Evolutionary conservation across 53 echinoderm and acorn worm genomes (phyloP).

Genomic region (Patiria pectinifera): DNA sequence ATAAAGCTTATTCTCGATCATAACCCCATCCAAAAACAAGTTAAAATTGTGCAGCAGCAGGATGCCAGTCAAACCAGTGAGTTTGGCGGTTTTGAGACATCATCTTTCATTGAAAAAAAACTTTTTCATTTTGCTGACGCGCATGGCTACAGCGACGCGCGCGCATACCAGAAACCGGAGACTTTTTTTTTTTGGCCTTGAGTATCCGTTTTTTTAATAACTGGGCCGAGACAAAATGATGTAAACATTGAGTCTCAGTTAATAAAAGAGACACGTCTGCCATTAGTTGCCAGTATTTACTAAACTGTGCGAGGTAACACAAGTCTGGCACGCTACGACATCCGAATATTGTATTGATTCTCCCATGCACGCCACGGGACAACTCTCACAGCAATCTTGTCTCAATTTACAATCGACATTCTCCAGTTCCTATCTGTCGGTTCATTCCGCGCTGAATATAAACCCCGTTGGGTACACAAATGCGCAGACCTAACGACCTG

Average conservation of each 20-base stretch:
- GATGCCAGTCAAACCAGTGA: too few species aligned
- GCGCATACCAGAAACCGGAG: too few species aligned
- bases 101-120: too few species aligned
- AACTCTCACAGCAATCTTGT: conserved; percentile 1
- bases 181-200: too few species aligned
- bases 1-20: too few species aligned
- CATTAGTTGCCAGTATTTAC: not conserved
- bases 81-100: too few species aligned
- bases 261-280: not conserved
- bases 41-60: too few species aligned
- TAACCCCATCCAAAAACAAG: too few species aligned
- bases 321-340: not conserved
- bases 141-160: too few species aligned
- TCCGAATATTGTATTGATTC: conserved; percentile 3
- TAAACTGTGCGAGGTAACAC: not conserved
- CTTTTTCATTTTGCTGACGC: too few species aligned
- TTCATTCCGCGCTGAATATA: not conserved
- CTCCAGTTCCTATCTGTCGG: conserved; percentile 14
- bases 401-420: conserved; percentile 46
- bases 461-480: conserved; percentile 30
- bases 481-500: conserved; percentile 36
- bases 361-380: not conserved
- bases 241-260: not conserved
- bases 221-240: not conserved
- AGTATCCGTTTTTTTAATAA: not conserved